Evolutionary conservation across 1,140 invertebrate genomes (phyloP).

Genomic region (Ceratina australensis): DNA sequence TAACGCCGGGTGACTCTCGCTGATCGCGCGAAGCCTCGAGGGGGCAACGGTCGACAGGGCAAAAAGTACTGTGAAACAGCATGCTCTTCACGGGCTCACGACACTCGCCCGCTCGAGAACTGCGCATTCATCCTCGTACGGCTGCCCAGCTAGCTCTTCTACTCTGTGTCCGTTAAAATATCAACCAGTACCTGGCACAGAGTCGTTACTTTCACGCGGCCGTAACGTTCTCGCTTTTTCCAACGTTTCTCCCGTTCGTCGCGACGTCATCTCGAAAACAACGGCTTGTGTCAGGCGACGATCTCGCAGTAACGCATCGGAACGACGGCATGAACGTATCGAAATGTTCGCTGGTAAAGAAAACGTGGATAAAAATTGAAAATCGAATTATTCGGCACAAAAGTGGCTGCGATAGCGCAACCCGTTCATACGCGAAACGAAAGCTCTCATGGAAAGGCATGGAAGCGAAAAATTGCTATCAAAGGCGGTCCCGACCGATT

Average conservation of each 20-base stretch:
- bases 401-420: not conserved
- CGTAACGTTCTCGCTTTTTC: not conserved
- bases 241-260: too few relatives aligned
- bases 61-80: slow-evolving; percentile 44
- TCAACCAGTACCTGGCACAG: slow-evolving; percentile 19
- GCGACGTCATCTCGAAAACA: too few relatives aligned
- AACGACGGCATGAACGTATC: too few relatives aligned
- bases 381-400: slow-evolving; percentile 3
- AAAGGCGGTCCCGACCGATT: slow-evolving; percentile 27
- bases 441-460: not conserved
- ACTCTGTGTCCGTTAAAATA: slow-evolving; percentile 39
- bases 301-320: too few relatives aligned
- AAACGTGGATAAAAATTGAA: not conserved
- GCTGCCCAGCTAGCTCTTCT: slow-evolving; percentile 19
- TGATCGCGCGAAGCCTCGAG: not conserved
- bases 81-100: slow-evolving; percentile 14
- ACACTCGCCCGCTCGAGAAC: not conserved
- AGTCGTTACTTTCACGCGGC: slow-evolving; percentile 15
- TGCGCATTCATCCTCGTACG: slow-evolving; percentile 29
- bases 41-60: not conserved
- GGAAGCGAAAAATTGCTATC: slow-evolving; percentile 34
- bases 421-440: slow-evolving; percentile 3
- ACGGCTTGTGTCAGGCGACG: too few relatives aligned
- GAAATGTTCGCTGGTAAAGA: too few relatives aligned
- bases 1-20: slow-evolving; percentile 11